phyloP scores from a whole-genome alignment of 2,888 invertebrate genomes.

The Acanthopleura granulata region DNA sequence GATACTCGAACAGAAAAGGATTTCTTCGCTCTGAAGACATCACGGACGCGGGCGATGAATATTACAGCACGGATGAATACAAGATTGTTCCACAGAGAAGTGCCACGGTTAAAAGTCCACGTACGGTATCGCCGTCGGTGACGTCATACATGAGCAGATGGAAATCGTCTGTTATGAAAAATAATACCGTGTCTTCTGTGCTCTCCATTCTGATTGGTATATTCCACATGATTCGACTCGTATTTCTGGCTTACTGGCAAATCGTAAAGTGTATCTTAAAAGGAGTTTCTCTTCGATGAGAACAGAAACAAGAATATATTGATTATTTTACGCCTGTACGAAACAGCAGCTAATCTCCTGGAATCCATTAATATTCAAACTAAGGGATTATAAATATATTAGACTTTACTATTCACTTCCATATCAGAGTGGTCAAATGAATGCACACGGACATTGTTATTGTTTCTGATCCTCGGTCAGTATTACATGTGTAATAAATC shows the following conservation, averaged over 20 bases:
- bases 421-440: too few relatives aligned
- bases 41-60: background rate
- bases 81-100: background rate
- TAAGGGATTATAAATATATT: too few relatives aligned
- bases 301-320: background rate
- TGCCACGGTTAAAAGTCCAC: background rate
- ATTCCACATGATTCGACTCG: background rate
- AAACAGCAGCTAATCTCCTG: too few relatives aligned
- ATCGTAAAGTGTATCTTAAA: background rate
- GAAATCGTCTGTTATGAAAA: background rate
- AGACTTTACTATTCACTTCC: too few relatives aligned
- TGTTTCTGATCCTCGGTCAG: too few relatives aligned
- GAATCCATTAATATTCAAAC: too few relatives aligned
- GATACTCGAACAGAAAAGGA: background rate
- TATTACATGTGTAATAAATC: too few relatives aligned
- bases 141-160: background rate
- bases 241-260: background rate
- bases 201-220: background rate
- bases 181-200: background rate
- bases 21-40: background rate
- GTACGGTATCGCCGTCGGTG: background rate
- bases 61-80: background rate
- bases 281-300: background rate
- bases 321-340: too few relatives aligned
- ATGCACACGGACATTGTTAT: too few relatives aligned